These are phyloP conservation scores for Brachyhypopomus gauderio DNA, from an alignment of 2,113 vertebrate genomes.

Conservation along the genomic window DNA sequence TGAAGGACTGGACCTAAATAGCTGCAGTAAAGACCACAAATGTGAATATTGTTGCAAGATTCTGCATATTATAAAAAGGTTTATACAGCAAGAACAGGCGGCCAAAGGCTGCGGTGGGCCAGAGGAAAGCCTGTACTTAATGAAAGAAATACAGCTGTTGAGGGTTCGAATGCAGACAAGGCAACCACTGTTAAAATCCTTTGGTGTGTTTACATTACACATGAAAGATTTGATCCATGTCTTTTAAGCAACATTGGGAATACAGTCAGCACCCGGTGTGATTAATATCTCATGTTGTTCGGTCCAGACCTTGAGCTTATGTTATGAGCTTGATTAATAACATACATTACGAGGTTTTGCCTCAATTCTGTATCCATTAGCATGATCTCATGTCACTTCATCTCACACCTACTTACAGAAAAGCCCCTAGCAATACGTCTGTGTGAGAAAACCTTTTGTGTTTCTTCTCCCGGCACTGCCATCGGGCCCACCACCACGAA, in stretches of 20 bases:
- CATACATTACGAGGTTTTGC: conserved; percentile 13
- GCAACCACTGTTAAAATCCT: conserved; percentile 20
- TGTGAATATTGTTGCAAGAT: conserved; percentile 7
- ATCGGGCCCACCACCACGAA: neutral
- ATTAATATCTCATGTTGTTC: conserved; percentile 16
- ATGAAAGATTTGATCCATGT: conserved; percentile 40
- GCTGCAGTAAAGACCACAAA: neutral
- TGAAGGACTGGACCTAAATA: too few species aligned
- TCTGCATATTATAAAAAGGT: neutral
- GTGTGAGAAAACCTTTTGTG: neutral
- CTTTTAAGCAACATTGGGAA: conserved; percentile 27
- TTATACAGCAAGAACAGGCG: neutral
- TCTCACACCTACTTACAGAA: conserved; percentile 10
- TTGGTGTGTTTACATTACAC: conserved; percentile 32
- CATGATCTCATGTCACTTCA: conserved; percentile 17
- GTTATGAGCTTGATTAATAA: conserved; percentile 36
- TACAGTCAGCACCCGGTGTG: neutral
- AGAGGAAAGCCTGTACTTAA: neutral
- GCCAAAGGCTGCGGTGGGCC: neutral
- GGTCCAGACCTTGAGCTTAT: neutral
- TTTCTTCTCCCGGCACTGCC: conserved; percentile 11
- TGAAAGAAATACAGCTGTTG: conserved; percentile 14
- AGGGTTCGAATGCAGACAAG: conserved; percentile 26
- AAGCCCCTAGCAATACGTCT: neutral
- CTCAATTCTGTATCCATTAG: conserved; percentile 21